Percentiles rank a stretch among this genome's conserved stretches.
Conservation (phyloP, 1,140 invertebrate species). For the Trachymyrmex cornetzi region DNA sequence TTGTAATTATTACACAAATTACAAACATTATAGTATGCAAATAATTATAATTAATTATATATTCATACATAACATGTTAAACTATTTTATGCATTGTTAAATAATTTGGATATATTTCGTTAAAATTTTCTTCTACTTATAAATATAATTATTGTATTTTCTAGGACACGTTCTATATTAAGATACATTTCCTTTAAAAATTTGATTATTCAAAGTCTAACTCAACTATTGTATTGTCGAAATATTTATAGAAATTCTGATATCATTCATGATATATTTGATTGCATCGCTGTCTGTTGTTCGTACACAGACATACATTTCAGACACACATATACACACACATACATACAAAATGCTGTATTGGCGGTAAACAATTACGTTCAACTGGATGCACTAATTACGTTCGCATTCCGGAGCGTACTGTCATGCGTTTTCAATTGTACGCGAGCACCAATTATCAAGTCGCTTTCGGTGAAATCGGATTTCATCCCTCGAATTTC, state of each 20-base stretch:
- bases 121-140: neutral
- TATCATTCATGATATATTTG: constrained; percentile 17
- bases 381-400: constrained; percentile 57
- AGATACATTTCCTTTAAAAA: neutral
- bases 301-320: neutral
- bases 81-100: neutral
- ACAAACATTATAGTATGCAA: neutral
- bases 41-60: neutral
- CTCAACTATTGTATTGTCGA: neutral
- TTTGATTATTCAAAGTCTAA: neutral
- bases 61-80: neutral
- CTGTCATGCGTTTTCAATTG: constrained; percentile 48
- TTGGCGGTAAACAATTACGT: constrained; percentile 53
- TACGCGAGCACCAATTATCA: constrained; percentile 43
- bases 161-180: neutral
- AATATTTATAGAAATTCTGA: neutral
- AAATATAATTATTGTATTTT: neutral
- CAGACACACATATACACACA: neutral
- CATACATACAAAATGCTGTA: neutral
- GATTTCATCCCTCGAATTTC: neutral
- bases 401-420: constrained; percentile 45
- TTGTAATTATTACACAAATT: neutral
- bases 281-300: neutral
- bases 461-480: constrained; percentile 27
- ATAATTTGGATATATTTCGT: neutral